These are phyloP conservation scores for Sebastes vulpes DNA, from an alignment of 2,797 vertebrate genomes.

Conservation along the genomic window DNA sequence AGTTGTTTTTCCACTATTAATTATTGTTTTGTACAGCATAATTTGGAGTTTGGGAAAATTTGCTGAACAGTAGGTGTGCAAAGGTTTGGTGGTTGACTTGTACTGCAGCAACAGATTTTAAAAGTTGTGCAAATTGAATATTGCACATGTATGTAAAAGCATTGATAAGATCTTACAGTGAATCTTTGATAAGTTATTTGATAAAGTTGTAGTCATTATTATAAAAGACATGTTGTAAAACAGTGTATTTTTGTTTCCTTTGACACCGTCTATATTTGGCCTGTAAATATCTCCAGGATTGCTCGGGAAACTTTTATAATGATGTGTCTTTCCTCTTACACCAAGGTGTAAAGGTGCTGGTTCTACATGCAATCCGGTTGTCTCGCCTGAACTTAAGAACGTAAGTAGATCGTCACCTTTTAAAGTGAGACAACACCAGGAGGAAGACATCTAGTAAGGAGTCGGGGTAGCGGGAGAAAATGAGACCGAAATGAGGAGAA, in stretches of 20 bases:
- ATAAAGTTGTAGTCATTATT: neutral
- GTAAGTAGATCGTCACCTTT: neutral
- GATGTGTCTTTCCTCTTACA: neutral
- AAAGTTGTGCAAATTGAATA: neutral
- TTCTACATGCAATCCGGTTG: constrained; percentile 1
- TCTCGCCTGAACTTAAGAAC: constrained; percentile 19
- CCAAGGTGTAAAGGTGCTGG: neutral
- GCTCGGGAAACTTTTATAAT: neutral
- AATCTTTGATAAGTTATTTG: neutral
- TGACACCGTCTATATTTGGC: neutral
- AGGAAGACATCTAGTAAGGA: neutral
- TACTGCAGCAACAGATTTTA: neutral
- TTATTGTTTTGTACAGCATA: neutral
- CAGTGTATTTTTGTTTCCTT: neutral
- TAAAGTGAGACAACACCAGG: neutral
- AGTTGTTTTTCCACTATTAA: neutral
- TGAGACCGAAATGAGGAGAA: neutral
- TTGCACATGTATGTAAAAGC: neutral
- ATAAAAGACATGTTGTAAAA: neutral
- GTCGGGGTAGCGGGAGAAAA: neutral
- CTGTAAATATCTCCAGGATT: constrained; percentile 8
- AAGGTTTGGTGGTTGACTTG: neutral
- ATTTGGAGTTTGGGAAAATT: neutral
- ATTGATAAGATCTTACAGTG: neutral
- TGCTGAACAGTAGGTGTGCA: neutral